Conservation (phyloP, 2,797 vertebrate genomes). For the Acipenser transmontanus region DNA sequence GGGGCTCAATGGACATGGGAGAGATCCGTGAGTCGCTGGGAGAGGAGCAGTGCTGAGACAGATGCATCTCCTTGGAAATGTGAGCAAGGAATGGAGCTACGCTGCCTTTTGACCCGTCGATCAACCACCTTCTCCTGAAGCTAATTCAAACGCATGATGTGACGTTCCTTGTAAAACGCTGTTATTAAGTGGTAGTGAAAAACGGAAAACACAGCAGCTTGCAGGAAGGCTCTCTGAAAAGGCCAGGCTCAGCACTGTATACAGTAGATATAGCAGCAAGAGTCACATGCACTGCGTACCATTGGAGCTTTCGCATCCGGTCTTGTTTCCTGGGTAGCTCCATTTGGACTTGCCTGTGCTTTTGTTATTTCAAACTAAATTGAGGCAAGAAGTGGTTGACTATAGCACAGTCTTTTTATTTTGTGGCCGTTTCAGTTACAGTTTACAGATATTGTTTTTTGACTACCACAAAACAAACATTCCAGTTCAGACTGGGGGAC, state of each 20-base stretch:
- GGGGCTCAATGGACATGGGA: constrained; percentile 44
- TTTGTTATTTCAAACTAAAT: too few species aligned
- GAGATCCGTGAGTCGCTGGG: constrained; percentile 62
- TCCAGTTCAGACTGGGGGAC: neutral
- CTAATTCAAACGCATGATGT: neutral
- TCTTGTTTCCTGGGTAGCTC: too few species aligned
- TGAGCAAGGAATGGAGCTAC: neutral
- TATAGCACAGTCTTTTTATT: neutral
- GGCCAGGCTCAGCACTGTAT: too few species aligned
- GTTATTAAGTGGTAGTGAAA: neutral
- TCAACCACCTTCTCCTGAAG: neutral
- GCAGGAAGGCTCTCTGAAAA: neutral
- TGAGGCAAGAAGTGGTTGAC: neutral
- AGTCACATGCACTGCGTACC: too few species aligned
- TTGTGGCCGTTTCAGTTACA: neutral
- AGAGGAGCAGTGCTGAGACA: constrained; percentile 58
- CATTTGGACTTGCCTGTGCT: too few species aligned
- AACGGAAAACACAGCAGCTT: neutral
- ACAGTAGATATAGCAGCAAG: too few species aligned
- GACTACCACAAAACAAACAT: too few species aligned
- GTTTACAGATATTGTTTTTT: neutral
- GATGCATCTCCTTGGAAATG: neutral
- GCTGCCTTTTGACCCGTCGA: neutral
- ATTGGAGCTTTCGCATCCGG: too few species aligned
- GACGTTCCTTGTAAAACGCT: neutral